phyloP scores from a whole-genome alignment of 2,888 invertebrate species.

The Bombyx huttoni region DNA sequence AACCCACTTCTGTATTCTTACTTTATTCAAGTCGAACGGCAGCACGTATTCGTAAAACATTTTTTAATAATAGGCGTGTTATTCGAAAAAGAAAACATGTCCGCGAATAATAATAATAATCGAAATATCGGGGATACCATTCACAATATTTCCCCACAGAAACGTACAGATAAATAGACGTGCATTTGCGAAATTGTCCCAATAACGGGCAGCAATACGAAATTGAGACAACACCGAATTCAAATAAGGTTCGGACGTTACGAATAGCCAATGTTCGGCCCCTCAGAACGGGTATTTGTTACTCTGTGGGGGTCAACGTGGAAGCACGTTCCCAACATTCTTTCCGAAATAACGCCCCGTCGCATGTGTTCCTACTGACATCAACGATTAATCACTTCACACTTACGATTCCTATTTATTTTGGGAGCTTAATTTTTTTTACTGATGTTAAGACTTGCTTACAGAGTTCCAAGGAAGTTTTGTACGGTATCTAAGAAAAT shows the following conservation, averaged over 20 bases:
- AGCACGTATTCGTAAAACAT: too few species aligned
- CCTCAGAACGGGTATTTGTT: conserved; percentile 46
- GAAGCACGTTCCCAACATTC: conserved; percentile 64
- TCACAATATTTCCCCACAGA: not conserved
- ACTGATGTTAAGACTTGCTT: not conserved
- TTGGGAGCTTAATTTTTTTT: conserved; percentile 3
- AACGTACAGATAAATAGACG: not conserved
- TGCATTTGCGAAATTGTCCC: conserved; percentile 8
- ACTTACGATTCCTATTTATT: conserved; percentile 21
- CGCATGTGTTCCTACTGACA: conserved; percentile 42
- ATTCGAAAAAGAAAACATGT: not conserved
- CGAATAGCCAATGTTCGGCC: conserved; percentile 51
- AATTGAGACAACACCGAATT: conserved; percentile 56
- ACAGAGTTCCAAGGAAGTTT: not conserved
- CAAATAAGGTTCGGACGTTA: conserved; percentile 53
- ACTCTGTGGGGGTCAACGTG: conserved; percentile 53
- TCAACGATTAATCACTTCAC: conserved; percentile 60
- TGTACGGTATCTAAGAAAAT: not conserved
- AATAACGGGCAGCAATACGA: conserved; percentile 23
- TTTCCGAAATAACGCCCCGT: conserved; percentile 60
- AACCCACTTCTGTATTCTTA: too few species aligned
- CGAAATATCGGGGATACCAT: not conserved
- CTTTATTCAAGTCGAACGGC: too few species aligned
- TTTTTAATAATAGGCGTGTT: too few species aligned
- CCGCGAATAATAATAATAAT: not conserved